A percentile compares a stretch with the other conserved stretches of the same genome.
Conservation (phyloP, 1,140 invertebrate genomes). For the Eupristina koningsbergeri region DNA sequence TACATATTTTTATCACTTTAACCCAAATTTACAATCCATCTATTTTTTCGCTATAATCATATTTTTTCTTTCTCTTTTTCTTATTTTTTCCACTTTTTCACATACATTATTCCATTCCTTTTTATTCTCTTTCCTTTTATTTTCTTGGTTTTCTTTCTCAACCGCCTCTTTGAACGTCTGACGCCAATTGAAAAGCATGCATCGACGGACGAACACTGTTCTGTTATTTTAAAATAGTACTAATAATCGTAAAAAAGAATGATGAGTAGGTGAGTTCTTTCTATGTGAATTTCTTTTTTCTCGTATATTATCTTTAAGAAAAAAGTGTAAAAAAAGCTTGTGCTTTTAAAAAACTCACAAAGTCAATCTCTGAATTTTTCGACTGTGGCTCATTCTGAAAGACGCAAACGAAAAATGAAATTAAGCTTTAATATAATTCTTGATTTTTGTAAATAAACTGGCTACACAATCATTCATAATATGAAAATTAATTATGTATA, state of each 20-base stretch:
- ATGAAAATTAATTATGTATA: too few relatives aligned
- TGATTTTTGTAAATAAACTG: too few relatives aligned
- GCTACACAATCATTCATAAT: too few relatives aligned
- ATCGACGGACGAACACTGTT: constrained; percentile 48
- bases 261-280: constrained; percentile 55
- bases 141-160: constrained; percentile 11
- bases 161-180: constrained; percentile 14
- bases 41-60: too few relatives aligned
- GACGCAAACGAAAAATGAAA: too few relatives aligned
- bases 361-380: constrained; percentile 38
- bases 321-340: constrained; percentile 1
- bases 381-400: too few relatives aligned
- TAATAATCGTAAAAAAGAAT: constrained; percentile 67
- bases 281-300: too few relatives aligned
- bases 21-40: too few relatives aligned
- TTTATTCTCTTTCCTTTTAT: constrained; percentile 17
- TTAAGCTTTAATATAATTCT: too few relatives aligned
- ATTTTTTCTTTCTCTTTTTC: not conserved
- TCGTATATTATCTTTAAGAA: constrained; percentile 46
- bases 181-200: constrained; percentile 18
- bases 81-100: not conserved
- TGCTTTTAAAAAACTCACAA: constrained; percentile 20
- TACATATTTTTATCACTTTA: too few relatives aligned
- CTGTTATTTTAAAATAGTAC: constrained; percentile 70
- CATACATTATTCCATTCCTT: not conserved